Conservation (phyloP, 2,113 vertebrate genomes). For the Willisornis vidua region DNA sequence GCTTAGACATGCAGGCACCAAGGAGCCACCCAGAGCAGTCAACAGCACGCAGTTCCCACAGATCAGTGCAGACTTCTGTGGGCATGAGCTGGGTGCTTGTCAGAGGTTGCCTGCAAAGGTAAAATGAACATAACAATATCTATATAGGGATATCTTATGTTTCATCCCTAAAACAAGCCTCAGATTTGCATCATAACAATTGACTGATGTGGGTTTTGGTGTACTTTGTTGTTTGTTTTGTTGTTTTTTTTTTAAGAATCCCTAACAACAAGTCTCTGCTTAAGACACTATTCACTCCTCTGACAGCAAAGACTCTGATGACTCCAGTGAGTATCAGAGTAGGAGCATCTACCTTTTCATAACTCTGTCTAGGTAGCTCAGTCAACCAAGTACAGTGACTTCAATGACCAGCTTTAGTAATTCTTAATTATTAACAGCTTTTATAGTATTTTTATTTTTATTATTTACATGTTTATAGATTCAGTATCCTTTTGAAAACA, state of each 20-base stretch:
- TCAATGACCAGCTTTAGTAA: not conserved
- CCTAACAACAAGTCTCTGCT: not conserved
- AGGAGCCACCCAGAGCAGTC: accelerated
- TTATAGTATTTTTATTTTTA: not conserved
- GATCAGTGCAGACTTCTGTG: not conserved
- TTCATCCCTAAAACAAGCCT: not conserved
- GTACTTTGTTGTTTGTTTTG: no score
- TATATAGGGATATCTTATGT: not conserved
- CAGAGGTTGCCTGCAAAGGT: not conserved
- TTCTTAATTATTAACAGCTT: not conserved
- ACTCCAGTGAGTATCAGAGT: not conserved
- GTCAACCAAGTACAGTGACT: not conserved
- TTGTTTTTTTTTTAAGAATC: not conserved
- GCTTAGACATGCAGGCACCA: not conserved
- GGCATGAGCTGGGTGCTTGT: not conserved
- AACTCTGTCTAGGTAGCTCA: not conserved
- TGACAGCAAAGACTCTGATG: not conserved
- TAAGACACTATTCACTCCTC: not conserved
- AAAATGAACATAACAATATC: not conserved
- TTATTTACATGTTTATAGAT: not conserved
- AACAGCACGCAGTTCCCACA: not conserved
- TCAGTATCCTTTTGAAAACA: not conserved
- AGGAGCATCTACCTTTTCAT: not conserved
- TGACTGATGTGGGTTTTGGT: not conserved
- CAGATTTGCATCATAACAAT: not conserved